A percentile compares a stretch with the other conserved stretches of the same genome.
Conservation (phyloP, 1,140 invertebrate genomes). For the Melitaea cinxia region DNA sequence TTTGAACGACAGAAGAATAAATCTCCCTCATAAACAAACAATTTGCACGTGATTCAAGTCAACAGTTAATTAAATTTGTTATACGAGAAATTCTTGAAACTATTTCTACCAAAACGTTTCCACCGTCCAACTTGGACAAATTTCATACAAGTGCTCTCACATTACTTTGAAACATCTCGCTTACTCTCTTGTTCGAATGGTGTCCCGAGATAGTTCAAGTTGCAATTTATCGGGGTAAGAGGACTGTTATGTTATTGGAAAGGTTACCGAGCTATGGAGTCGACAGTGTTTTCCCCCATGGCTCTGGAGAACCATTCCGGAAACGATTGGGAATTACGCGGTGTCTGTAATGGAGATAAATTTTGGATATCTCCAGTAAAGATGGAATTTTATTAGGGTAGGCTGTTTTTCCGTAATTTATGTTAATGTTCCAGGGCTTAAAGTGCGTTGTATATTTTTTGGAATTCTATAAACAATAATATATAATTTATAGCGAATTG, state of each 20-base stretch:
- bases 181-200: constrained; percentile 32
- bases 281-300: constrained; percentile 49
- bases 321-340: constrained; percentile 50
- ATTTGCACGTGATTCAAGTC: neutral
- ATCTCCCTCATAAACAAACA: neutral
- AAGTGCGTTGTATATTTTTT: too few species aligned
- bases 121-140: constrained; percentile 4
- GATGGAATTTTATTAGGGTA: constrained; percentile 4
- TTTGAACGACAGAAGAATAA: neutral
- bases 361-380: constrained; percentile 9
- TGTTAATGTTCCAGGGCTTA: too few species aligned
- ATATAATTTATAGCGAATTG: too few species aligned
- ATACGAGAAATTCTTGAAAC: neutral
- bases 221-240: constrained; percentile 61
- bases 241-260: constrained; percentile 66
- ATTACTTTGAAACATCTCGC: constrained; percentile 30
- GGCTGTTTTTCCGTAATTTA: neutral
- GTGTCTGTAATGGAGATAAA: constrained; percentile 36
- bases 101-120: neutral
- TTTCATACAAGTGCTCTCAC: constrained; percentile 10
- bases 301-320: constrained; percentile 50
- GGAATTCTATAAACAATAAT: too few species aligned
- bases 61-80: neutral
- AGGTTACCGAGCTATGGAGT: constrained; percentile 54
- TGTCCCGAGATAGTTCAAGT: constrained; percentile 38